These are phyloP conservation scores for Numida meleagris DNA, from an alignment of 2,113 vertebrate species.

Conservation along the genomic window DNA sequence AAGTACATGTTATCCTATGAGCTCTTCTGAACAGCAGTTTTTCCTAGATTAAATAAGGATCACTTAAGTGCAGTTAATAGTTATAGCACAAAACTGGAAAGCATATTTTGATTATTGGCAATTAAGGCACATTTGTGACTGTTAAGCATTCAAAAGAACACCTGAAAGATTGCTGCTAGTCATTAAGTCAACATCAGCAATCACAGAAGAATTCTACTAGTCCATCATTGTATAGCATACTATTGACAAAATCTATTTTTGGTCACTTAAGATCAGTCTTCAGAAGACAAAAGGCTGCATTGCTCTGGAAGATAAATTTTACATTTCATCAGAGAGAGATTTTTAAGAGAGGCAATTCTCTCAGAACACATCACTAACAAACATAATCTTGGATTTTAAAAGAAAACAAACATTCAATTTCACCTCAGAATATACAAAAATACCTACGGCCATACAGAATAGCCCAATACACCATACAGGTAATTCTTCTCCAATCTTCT, in stretches of 20 bases:
- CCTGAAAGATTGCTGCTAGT: background rate
- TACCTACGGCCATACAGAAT: background rate
- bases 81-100: background rate
- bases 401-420: background rate
- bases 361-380: background rate
- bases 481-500: background rate
- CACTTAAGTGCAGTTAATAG: conserved; percentile 5
- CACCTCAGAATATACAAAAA: background rate
- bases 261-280: background rate
- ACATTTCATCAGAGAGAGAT: background rate
- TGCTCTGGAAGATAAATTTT: background rate
- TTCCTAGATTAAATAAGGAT: background rate
- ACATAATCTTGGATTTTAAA: background rate
- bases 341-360: background rate
- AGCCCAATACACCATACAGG: background rate
- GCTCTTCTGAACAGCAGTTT: background rate
- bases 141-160: background rate
- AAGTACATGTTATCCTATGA: background rate
- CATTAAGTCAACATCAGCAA: background rate
- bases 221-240: background rate
- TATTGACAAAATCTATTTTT: background rate
- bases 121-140: background rate
- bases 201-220: background rate
- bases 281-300: background rate
- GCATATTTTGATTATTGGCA: background rate